A percentile compares a stretch with the other conserved stretches of the same genome.
phyloP scores from a whole-genome alignment of 1,140 invertebrate genomes.

The Ptiloglossa arizonensis region DNA sequence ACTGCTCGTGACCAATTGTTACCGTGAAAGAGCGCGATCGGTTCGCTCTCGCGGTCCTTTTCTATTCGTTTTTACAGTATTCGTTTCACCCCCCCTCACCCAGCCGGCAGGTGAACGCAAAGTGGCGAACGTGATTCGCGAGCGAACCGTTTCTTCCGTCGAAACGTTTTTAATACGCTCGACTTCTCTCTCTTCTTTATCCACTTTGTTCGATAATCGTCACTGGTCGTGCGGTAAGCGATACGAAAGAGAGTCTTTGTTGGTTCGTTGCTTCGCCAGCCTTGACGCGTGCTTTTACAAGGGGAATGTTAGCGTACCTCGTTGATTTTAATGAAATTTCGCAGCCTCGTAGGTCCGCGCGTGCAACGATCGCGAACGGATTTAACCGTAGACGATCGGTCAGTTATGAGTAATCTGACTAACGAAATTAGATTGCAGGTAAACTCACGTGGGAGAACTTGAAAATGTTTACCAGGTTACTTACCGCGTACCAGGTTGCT shows the following conservation, averaged over 20 bases:
- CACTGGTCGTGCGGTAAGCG: background rate
- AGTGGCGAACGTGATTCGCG: slow-evolving; percentile 35
- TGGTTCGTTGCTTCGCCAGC: background rate
- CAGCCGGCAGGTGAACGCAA: background rate
- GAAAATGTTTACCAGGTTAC: no score
- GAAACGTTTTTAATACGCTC: slow-evolving; percentile 52
- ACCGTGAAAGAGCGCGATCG: background rate
- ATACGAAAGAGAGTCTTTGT: slow-evolving; percentile 5
- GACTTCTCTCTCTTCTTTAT: background rate
- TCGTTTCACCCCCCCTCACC: background rate
- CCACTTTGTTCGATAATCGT: slow-evolving; percentile 14
- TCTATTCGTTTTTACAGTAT: background rate
- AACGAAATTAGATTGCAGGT: no score
- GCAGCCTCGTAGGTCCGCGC: no score
- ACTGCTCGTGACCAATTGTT: slow-evolving; percentile 34
- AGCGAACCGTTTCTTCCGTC: slow-evolving; percentile 22
- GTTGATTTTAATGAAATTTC: no score
- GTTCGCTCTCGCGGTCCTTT: background rate
- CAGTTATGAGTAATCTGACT: no score
- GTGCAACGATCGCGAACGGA: no score
- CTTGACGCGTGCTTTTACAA: background rate
- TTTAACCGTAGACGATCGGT: no score
- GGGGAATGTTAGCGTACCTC: background rate
- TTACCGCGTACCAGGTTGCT: no score
- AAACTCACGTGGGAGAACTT: no score